Evolutionary conservation across 23 tunicate species (phyloP).

Genomic region (Trididemnum nubilum): DNA sequence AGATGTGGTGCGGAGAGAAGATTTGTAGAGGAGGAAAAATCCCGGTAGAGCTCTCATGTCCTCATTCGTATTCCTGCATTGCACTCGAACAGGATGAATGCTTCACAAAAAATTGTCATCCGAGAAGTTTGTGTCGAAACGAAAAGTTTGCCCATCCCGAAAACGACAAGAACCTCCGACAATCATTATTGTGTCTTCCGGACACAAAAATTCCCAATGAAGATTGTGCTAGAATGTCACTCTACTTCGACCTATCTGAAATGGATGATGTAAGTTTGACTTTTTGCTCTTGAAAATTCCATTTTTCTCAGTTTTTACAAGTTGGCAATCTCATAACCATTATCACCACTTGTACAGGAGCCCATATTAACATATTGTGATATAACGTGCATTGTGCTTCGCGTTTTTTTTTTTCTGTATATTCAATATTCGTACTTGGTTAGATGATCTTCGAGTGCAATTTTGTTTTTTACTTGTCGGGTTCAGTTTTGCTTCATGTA

Average conservation of each 20-base stretch:
- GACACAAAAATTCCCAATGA: slow-evolving; percentile 13
- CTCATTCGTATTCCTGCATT: slow-evolving; percentile 27
- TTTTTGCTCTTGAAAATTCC: too few relatives aligned
- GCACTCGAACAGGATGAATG: slow-evolving; percentile 39
- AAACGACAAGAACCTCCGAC: slow-evolving; percentile 12
- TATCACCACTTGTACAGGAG: too few relatives aligned
- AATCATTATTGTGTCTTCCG: slow-evolving; percentile 41
- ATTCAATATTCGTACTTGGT: too few relatives aligned
- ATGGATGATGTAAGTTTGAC: slow-evolving; percentile 1
- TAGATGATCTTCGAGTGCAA: too few relatives aligned
- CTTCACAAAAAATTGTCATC: slow-evolving; percentile 53
- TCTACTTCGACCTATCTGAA: slow-evolving; percentile 20
- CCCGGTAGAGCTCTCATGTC: slow-evolving; percentile 28
- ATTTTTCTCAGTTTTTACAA: too few relatives aligned
- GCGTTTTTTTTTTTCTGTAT: too few relatives aligned
- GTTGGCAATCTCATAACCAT: too few relatives aligned
- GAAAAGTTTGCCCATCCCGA: not conserved
- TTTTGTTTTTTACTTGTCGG: too few relatives aligned
- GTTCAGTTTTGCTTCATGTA: too few relatives aligned
- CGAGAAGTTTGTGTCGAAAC: slow-evolving; percentile 57
- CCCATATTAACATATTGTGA: too few relatives aligned
- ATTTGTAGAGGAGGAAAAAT: slow-evolving; percentile 44
- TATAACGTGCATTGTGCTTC: too few relatives aligned
- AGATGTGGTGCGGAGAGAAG: slow-evolving; percentile 86
- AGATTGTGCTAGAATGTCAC: slow-evolving; percentile 43